Conservation (phyloP, 2,888 invertebrate species). For the Tipula unca region DNA sequence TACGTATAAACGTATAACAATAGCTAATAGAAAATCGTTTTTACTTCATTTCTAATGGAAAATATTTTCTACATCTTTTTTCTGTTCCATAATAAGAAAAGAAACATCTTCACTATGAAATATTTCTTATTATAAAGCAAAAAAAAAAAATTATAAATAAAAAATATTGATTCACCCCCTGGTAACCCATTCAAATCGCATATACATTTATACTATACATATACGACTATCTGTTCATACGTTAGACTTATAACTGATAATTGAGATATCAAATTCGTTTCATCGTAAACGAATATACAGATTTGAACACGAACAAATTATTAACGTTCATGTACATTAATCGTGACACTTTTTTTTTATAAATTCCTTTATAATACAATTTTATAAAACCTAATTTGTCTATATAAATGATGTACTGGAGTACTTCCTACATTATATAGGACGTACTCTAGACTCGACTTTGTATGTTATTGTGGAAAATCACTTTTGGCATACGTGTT, state of each 20-base stretch:
- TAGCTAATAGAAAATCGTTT: background rate
- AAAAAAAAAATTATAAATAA: background rate
- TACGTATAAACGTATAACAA: background rate
- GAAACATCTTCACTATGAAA: background rate
- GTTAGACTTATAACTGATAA: background rate
- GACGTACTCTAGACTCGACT: background rate
- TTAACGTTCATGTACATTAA: background rate
- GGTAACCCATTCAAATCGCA: background rate
- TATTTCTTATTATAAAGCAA: background rate
- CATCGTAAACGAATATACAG: background rate
- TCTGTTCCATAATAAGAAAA: background rate
- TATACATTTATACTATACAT: background rate
- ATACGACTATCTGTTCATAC: background rate
- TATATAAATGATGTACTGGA: background rate
- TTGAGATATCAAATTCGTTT: background rate
- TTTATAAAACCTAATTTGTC: background rate
- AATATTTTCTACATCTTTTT: background rate
- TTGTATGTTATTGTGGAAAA: background rate
- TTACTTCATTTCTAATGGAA: background rate
- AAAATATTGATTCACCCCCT: constrained; percentile 3
- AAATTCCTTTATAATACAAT: background rate
- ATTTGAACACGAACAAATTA: background rate
- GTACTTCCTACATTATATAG: background rate
- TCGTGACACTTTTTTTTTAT: background rate
- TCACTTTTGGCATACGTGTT: background rate